Evolutionary conservation across 2,113 vertebrate species (phyloP), one percentile per base, ranked within the genome.

Genomic region (Dendropsophus ebraccatus): DNA sequence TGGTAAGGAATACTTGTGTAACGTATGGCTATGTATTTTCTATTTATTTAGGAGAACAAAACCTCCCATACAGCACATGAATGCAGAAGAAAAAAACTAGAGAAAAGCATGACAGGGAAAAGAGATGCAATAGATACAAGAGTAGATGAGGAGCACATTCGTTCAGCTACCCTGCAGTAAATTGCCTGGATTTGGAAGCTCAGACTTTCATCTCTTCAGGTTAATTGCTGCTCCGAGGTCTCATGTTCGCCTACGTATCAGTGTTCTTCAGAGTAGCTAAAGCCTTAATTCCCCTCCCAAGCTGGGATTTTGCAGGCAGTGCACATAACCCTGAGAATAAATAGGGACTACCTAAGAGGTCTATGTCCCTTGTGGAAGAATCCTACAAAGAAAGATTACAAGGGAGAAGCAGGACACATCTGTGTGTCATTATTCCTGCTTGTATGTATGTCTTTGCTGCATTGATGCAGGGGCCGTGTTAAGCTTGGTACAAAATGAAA

Each of bases 181-280:
- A 91, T 90, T 89, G 89, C 65, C 87, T 87, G 90, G 87, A 92
- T 93, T 91, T 92, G 91, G 90, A 91, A 92, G 91, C 90, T 89
- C 87, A 90, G 85, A 89, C 87, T 93, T 94, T 94, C 89, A 93
- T 93, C 91, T 92, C 89, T 92, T 88, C 86, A 90, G 87, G 88
- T 89, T 92, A 93, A 93, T 94, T 94, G 93, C 89, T 90, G 88
- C 87, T 91, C 90, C 87, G 87, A 60, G 86, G 89, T 91, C 93
- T 92, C 91, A 52, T 69, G 65, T 78, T 86, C 76, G 35, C 62
- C 76, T 70, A 80, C 30, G 32, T 58, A 80, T 79, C 60, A 54
- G 84, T 70, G 32, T 79, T 54, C 84, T 86, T 81, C 77, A 73
- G 62, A 73, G 32, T 58, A 58, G 67, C 76, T 70, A 58, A 52